Conservation (phyloP, 2,113 vertebrate genomes). For the Neogale vison region DNA sequence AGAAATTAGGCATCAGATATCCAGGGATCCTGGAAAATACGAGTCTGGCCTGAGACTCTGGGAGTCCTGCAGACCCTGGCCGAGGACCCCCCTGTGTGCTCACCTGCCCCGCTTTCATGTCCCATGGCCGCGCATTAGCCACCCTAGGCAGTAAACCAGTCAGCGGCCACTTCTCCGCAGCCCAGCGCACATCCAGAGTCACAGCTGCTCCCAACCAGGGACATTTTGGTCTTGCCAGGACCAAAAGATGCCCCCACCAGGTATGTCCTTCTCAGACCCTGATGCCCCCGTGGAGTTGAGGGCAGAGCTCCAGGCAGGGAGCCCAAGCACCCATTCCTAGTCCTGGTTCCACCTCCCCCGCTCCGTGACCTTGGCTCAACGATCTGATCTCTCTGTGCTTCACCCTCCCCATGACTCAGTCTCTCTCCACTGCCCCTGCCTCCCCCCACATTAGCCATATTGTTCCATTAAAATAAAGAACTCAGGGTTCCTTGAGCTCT, state of each 20-base stretch:
- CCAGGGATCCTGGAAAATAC: neutral
- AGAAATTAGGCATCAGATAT: neutral
- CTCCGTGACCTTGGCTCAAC: neutral
- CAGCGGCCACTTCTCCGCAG: neutral
- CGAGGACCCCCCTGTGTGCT: neutral
- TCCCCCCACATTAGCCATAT: constrained; percentile 34
- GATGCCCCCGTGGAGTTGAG: fast-evolving
- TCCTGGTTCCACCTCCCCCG: neutral
- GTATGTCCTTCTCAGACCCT: neutral
- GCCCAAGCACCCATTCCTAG: fast-evolving
- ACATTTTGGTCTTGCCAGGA: neutral
- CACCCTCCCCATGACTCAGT: neutral
- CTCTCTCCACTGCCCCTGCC: neutral
- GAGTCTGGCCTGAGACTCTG: neutral
- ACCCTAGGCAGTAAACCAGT: neutral
- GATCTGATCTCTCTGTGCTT: neutral
- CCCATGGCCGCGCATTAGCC: neutral
- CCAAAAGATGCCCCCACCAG: neutral
- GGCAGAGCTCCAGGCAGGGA: neutral
- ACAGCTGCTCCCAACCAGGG: neutral
- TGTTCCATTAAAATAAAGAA: constrained; percentile 51
- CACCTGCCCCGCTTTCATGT: neutral
- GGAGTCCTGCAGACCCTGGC: neutral
- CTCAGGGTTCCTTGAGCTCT: constrained; percentile 67
- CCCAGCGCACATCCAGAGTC: neutral